Evolutionary conservation across 2,113 vertebrate genomes (phyloP).

Genomic region (Proterorhinus semilunaris): DNA sequence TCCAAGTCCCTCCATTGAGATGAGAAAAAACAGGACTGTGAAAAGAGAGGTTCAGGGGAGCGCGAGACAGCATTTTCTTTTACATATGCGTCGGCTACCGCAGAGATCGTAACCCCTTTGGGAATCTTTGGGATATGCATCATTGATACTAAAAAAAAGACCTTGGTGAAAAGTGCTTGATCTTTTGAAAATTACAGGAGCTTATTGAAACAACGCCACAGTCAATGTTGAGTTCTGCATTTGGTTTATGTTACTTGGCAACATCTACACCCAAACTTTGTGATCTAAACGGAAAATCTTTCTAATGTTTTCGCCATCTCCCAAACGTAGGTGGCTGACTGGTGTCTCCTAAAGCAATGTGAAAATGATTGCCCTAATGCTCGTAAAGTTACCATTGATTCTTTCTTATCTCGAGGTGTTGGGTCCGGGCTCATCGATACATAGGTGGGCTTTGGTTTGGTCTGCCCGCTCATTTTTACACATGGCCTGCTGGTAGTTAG

Average conservation of each 20-base stretch:
- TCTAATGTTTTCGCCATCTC: not conserved
- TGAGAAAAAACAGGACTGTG: too few relatives aligned
- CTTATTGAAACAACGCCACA: too few relatives aligned
- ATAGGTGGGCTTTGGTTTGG: conserved; percentile 17
- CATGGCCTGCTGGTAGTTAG: conserved; percentile 1
- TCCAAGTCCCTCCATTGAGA: not conserved
- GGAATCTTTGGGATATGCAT: too few relatives aligned
- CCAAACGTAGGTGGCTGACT: conserved; percentile 2
- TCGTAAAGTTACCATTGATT: conserved; percentile 33
- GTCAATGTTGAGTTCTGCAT: not conserved
- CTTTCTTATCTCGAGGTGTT: conserved; percentile 31
- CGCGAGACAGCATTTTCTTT: too few relatives aligned
- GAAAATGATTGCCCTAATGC: conserved; percentile 14
- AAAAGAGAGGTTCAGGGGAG: too few relatives aligned
- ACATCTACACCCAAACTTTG: not conserved
- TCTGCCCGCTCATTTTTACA: conserved; percentile 4
- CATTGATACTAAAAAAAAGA: too few relatives aligned
- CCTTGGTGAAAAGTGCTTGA: too few relatives aligned
- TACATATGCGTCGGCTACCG: too few relatives aligned
- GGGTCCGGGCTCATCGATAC: conserved; percentile 31
- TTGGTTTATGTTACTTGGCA: not conserved
- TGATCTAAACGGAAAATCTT: not conserved
- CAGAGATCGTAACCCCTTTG: too few relatives aligned
- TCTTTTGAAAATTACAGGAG: too few relatives aligned
- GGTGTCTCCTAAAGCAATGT: conserved; percentile 4